These are phyloP conservation scores for Ptychoptera contaminata DNA, from an alignment of 2,888 invertebrate species.

Conservation along the genomic window DNA sequence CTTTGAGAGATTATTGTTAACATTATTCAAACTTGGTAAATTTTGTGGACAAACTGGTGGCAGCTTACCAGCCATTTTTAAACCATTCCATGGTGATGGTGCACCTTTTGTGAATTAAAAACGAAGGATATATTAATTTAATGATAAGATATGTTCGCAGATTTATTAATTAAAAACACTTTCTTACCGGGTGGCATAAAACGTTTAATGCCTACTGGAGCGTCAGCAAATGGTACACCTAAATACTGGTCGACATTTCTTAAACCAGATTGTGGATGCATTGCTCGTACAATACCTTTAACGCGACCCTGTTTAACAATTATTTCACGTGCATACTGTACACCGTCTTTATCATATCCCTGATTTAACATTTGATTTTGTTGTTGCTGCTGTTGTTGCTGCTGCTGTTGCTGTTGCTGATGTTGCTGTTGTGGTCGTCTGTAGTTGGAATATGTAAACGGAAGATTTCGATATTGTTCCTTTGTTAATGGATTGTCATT, in stretches of 20 bases:
- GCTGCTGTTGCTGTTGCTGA: background rate
- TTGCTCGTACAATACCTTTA: slow-evolving; percentile 49
- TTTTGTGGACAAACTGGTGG: slow-evolving; percentile 79
- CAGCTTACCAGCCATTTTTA: slow-evolving; percentile 50
- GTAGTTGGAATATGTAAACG: background rate
- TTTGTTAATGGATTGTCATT: background rate
- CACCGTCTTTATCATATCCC: slow-evolving; percentile 16
- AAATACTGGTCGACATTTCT: slow-evolving; percentile 56
- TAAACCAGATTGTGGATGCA: slow-evolving; percentile 40
- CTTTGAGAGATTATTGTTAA: slow-evolving; percentile 41
- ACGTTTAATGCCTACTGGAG: slow-evolving; percentile 54
- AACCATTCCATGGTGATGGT: slow-evolving; percentile 64
- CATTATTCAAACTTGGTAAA: slow-evolving; percentile 46
- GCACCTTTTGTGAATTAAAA: slow-evolving; percentile 32
- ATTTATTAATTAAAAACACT: background rate
- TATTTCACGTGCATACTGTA: slow-evolving; percentile 41
- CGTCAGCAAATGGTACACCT: slow-evolving; percentile 69
- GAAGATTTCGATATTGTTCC: background rate
- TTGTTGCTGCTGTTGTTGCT: background rate
- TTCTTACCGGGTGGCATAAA: slow-evolving; percentile 68
- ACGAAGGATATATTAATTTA: too few relatives aligned
- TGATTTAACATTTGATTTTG: too few relatives aligned
- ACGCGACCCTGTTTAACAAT: slow-evolving; percentile 50
- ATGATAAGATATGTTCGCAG: too few relatives aligned
- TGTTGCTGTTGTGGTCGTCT: background rate